Base-by-base conservation (phyloP, 2,113 vertebrate species). In the Eretmochelys imbricata region DNA sequence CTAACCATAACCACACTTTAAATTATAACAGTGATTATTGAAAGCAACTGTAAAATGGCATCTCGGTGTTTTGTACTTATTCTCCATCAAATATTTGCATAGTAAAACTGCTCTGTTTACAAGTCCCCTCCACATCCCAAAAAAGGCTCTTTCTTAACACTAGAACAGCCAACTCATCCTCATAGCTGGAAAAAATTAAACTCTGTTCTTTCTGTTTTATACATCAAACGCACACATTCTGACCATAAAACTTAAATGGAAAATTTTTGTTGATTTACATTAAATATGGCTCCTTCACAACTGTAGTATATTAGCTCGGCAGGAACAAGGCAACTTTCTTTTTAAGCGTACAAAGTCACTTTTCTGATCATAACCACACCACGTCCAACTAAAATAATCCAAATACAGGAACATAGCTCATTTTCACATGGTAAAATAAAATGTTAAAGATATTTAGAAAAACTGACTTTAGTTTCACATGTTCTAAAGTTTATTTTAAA, bases 291-390 rank as follows among this genome's bases (percentile, higher is more conserved):
- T 83, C 48, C 78, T 86, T 50, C 80, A 76, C 92, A 95, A 85
- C 87, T 94, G 93, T 81, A 51, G 48, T 91, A 87, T 81, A 89
- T 96, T 94, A 95, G 81, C 88, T 75, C 6, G 3, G 85, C 89
- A 59, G 81, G 46, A 65, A 72, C 19, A 72, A 72, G n/a, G 19
- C n/a, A 72, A 38, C 65, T 72, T 93, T 87, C 75, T 93, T 89
- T 87, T 84, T 55, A 91, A 95, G 90, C 72, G 94, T 35, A 85
- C 2, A 86, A 85, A 54, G 0, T 7, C 82, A 92, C 17, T 95
- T 92, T 96, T 95, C 76, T 84, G 89, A 84, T 94, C 95, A 96
- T 85, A 95, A 91, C 88, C 95, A 97, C 95, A 94, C 80, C 75
- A 95, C 93, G 81, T 87, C 14, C 79, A 92, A 20, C 0, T 55